Evolutionary conservation across 2,113 vertebrate genomes (phyloP), one percentile per base, ranked within the genome.

Genomic region (Myotis lucifugus): DNA sequence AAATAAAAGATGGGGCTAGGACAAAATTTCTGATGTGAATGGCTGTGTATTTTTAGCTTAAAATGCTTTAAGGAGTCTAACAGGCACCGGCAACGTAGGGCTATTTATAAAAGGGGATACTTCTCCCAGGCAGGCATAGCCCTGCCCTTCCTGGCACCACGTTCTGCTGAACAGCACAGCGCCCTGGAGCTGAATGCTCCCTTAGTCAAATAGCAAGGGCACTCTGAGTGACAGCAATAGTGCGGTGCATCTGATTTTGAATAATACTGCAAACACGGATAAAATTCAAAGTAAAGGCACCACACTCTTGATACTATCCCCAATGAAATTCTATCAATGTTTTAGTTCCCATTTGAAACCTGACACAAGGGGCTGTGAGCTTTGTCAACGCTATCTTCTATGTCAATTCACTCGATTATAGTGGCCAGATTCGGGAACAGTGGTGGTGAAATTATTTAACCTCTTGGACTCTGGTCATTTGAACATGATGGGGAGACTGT

Each of bases 141-240:
- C 2, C 61, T 90, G 66, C 72, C 94, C 94, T 96, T 42, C 72
- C 25, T 96, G 86, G 66, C 92, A 95, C 54, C 85, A 37, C 85
- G 3, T 93, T 97, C 67, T 91, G 83, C 83, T 91, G 87, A 97
- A 95, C 32, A 97, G 95, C 92, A 83, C 88, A 92, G 94, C 52
- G 83, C 95, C 94, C 86, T 46, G 56, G 11, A 96, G 88, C 95
- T 34, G 50, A 91, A n/a, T 93, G 94, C 94, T 96, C 92, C 85
- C 90, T 90, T 93, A 94, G 59, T 97, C 96, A 96, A 96, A 98
- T 91, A 96, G 59, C 90, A 97, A 97, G 98, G 95, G 64, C 66
- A 37, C 56, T 48, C 93, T 87, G 91, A 92, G 91, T 97, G 92
- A 93, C 76, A 95, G 94, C 92, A 79, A 86, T 18, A 34, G 3